phyloP scores from a whole-genome alignment of 1,140 invertebrate species.

The Leptestheria dahalacensis region DNA sequence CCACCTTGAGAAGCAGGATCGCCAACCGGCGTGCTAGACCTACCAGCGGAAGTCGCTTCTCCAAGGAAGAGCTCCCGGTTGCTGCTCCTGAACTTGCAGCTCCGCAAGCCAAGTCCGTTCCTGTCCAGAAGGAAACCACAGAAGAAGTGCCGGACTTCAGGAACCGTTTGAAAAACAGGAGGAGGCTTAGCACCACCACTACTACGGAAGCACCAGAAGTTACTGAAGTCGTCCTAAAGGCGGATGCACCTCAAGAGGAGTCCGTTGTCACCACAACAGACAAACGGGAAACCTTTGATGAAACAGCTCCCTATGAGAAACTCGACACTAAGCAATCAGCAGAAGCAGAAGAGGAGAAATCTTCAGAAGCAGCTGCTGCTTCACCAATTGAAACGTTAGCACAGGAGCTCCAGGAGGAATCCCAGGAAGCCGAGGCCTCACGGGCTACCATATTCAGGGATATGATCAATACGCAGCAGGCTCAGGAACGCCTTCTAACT shows the following conservation, averaged over 20 bases:
- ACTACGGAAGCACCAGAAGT: neutral
- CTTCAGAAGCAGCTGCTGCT: neutral
- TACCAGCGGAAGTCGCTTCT: too few relatives aligned
- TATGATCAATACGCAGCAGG: neutral
- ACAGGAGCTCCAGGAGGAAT: too few relatives aligned
- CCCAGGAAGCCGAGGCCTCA: neutral
- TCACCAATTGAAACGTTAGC: neutral
- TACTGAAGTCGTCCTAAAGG: neutral
- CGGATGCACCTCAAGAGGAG: neutral
- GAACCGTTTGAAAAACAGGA: neutral
- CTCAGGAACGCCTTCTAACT: neutral
- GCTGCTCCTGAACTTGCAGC: neutral
- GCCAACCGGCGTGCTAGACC: too few relatives aligned
- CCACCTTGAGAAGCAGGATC: neutral
- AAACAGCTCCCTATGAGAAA: neutral
- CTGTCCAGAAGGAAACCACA: neutral
- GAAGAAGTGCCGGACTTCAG: neutral
- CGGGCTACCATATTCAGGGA: neutral
- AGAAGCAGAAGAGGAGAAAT: neutral
- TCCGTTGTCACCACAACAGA: neutral
- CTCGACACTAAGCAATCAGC: neutral
- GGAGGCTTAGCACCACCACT: constrained; percentile 1
- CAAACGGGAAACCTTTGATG: neutral
- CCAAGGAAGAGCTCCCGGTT: neutral
- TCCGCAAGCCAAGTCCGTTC: neutral